Evolutionary conservation across 2,113 vertebrate genomes (phyloP).

Genomic region (Campylorhamphus procurvoides): DNA sequence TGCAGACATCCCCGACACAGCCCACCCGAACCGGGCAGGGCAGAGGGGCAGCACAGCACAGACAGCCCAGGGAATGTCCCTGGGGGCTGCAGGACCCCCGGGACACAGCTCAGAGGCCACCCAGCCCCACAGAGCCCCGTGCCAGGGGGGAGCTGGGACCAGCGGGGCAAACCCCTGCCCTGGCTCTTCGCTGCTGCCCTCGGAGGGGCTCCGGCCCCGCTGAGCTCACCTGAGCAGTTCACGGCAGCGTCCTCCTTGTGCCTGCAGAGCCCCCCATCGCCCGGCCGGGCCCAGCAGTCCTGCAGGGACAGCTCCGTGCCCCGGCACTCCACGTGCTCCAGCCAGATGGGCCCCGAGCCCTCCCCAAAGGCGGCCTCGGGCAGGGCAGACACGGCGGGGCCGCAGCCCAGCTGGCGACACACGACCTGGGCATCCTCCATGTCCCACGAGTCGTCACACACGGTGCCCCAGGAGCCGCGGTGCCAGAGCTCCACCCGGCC

Average conservation of each 20-base stretch:
- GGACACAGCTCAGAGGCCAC: no score
- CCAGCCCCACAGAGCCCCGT: background rate
- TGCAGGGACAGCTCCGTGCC: constrained; percentile 27
- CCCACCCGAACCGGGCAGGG: background rate
- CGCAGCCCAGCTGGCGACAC: constrained; percentile 88
- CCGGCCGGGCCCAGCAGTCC: background rate
- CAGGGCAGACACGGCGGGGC: background rate
- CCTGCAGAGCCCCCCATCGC: background rate
- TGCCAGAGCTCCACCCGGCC: background rate
- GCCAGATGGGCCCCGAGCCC: constrained; percentile 26
- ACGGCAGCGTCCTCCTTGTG: background rate
- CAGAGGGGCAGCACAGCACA: no score
- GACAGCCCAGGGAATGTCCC: no score
- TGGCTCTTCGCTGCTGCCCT: background rate
- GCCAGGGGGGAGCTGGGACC: no score
- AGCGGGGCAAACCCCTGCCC: background rate
- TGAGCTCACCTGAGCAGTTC: background rate
- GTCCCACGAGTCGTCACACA: background rate
- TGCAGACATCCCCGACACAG: background rate
- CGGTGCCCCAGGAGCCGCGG: background rate
- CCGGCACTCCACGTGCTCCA: constrained; percentile 38
- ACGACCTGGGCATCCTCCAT: constrained; percentile 83
- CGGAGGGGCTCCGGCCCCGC: background rate
- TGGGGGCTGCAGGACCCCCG: background rate
- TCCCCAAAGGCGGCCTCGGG: background rate